These are phyloP conservation scores for Crotalus horridus DNA, from an alignment of 2,113 vertebrate genomes.

Conservation along the genomic window DNA sequence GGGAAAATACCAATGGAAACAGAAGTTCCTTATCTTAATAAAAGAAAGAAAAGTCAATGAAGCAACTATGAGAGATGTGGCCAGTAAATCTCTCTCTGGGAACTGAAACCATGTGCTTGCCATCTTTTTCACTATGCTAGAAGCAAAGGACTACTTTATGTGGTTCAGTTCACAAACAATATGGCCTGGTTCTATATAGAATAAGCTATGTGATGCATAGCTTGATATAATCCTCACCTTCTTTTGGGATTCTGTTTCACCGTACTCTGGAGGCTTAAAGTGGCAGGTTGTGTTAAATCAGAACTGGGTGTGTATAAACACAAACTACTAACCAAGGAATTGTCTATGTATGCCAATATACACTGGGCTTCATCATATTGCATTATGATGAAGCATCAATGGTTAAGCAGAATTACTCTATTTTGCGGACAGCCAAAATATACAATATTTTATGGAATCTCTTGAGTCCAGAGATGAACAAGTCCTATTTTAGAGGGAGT, in stretches of 20 bases:
- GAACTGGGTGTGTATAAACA: neutral
- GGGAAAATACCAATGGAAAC: neutral
- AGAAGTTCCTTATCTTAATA: neutral
- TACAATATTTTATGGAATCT: neutral
- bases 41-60: neutral
- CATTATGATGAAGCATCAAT: neutral
- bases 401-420: neutral
- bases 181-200: neutral
- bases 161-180: neutral
- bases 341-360: neutral
- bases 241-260: neutral
- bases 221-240: neutral
- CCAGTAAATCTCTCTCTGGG: constrained; percentile 5
- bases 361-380: neutral
- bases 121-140: constrained; percentile 23
- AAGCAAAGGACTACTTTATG: neutral
- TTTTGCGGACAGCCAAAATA: neutral
- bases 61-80: neutral
- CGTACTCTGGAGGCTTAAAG: neutral
- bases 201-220: neutral
- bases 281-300: neutral
- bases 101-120: constrained; percentile 24
- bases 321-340: neutral
- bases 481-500: neutral
- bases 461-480: neutral